Evolutionary conservation across 2,113 vertebrate genomes (phyloP).

Genomic region (Bubo scandiacus): DNA sequence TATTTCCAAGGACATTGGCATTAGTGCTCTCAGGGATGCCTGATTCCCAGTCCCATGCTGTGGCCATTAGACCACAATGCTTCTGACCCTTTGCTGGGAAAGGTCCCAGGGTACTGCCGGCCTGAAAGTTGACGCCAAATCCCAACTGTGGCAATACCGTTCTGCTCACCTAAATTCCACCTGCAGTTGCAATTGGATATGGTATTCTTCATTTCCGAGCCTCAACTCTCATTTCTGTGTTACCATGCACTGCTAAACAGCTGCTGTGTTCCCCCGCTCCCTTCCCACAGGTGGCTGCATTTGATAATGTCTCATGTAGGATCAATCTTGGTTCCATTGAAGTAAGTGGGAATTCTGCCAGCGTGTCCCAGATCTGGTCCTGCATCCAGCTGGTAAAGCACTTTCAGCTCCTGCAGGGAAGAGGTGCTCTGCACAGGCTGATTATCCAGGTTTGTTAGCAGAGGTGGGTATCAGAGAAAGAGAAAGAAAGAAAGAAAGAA

Average conservation of each 20-base stretch:
- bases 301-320: slow-evolving; percentile 55
- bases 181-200: slow-evolving; percentile 63
- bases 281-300: slow-evolving; percentile 48
- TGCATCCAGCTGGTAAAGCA: slow-evolving; percentile 44
- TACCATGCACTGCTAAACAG: neutral
- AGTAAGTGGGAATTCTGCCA: slow-evolving; percentile 54
- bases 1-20: slow-evolving; percentile 27
- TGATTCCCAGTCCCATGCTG: slow-evolving; percentile 50
- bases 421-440: neutral
- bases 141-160: neutral
- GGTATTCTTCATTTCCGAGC: slow-evolving; percentile 51
- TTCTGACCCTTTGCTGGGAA: slow-evolving; percentile 51
- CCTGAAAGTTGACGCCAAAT: slow-evolving; percentile 48
- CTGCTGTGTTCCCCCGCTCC: slow-evolving; percentile 20
- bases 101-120: neutral
- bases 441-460: slow-evolving; percentile 26
- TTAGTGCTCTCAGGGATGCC: neutral
- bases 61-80: slow-evolving; percentile 20
- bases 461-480: neutral
- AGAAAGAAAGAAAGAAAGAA: neutral
- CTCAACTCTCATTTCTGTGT: slow-evolving; percentile 37
- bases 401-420: slow-evolving; percentile 6
- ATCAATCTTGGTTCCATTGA: slow-evolving; percentile 54
- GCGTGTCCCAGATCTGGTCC: neutral
- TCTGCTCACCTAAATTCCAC: slow-evolving; percentile 66